phyloP scores from a whole-genome alignment of 2,113 vertebrate species.

The Fregetta grallaria region DNA sequence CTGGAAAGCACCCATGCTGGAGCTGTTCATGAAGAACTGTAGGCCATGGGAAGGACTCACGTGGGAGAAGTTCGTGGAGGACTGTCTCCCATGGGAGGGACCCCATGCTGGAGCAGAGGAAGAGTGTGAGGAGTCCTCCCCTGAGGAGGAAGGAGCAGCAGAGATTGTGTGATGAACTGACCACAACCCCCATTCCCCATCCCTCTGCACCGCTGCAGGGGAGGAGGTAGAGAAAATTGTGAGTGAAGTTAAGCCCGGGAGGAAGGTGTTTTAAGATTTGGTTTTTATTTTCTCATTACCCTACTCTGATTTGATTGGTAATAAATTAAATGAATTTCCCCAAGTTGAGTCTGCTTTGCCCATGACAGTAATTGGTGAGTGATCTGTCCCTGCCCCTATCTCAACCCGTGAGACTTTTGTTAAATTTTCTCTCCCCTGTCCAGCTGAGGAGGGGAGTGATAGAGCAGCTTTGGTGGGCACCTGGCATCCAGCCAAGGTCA shows the following conservation, averaged over 20 bases:
- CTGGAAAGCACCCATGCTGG: background rate
- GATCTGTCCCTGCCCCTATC: background rate
- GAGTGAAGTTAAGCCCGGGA: background rate
- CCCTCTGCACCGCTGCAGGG: fast-evolving
- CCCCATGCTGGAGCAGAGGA: too few relatives aligned
- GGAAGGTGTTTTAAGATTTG: background rate
- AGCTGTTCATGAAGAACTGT: background rate
- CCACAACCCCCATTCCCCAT: background rate
- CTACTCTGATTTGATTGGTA: background rate
- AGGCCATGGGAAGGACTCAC: background rate
- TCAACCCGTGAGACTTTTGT: fast-evolving
- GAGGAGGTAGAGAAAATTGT: background rate
- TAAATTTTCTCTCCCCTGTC: background rate
- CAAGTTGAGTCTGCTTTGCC: background rate
- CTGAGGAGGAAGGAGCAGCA: background rate
- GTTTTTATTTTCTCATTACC: background rate
- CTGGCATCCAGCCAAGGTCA: background rate
- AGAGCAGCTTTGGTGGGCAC: background rate
- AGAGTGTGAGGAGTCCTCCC: background rate
- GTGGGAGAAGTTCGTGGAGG: background rate
- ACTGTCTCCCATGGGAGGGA: background rate
- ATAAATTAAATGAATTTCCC: background rate
- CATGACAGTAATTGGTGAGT: background rate
- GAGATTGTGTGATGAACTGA: background rate
- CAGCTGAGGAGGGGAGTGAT: background rate